Evolutionary conservation across 2,113 vertebrate genomes (phyloP).

Genomic region (Megaleporinus macrocephalus): DNA sequence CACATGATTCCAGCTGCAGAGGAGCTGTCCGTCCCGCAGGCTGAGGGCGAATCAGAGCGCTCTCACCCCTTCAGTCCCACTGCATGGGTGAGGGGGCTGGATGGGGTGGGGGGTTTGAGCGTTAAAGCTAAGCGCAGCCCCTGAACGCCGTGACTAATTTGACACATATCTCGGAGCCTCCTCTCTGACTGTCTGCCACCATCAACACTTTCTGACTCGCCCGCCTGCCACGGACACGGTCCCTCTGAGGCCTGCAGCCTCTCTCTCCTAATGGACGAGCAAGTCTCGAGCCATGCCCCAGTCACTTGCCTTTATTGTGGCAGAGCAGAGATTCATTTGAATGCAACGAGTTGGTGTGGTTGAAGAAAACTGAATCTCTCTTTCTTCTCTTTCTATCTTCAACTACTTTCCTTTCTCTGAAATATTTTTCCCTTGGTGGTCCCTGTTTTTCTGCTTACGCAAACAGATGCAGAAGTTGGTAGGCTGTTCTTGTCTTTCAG

Average conservation of each 20-base stretch:
- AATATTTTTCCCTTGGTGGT: neutral
- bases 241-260: conserved; percentile 58
- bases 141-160: conserved; percentile 78
- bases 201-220: conserved; percentile 77
- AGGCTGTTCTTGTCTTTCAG: too few species aligned
- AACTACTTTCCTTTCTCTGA: neutral
- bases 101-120: conserved; percentile 61
- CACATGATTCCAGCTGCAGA: conserved; percentile 36
- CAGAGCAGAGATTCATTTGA: conserved; percentile 49
- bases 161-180: conserved; percentile 78
- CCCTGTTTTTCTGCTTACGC: neutral
- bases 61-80: conserved; percentile 41
- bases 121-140: conserved; percentile 68
- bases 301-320: conserved; percentile 39
- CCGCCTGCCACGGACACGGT: conserved; percentile 71
- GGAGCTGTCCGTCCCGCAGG: conserved; percentile 25
- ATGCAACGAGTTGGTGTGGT: conserved; percentile 51
- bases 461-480: too few species aligned
- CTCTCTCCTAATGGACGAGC: conserved; percentile 60
- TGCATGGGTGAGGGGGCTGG: conserved; percentile 43
- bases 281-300: conserved; percentile 29
- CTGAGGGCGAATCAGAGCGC: conserved; percentile 44
- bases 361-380: conserved; percentile 60
- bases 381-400: conserved; percentile 32
- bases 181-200: conserved; percentile 75